phyloP scores from a whole-genome alignment of 2,797 vertebrate species.

The Lutjanus campechanus region DNA sequence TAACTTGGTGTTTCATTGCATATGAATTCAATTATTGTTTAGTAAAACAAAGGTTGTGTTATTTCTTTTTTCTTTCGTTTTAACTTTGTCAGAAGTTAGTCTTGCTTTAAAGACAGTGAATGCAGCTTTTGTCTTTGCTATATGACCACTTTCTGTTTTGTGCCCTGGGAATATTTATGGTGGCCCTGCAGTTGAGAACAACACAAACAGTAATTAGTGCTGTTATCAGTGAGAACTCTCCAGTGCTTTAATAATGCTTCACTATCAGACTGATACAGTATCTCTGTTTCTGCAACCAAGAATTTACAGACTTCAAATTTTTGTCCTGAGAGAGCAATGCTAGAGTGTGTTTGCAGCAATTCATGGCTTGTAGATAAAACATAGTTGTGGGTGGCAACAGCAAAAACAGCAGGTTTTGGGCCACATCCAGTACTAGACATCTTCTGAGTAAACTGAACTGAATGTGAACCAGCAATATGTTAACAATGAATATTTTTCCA shows the following conservation, averaged over 20 bases:
- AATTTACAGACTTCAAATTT: constrained; percentile 8
- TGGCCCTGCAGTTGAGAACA: constrained; percentile 7
- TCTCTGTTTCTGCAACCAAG: constrained; percentile 9
- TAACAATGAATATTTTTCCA: background rate
- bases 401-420: constrained; percentile 3
- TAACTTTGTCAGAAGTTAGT: background rate
- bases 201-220: constrained; percentile 26
- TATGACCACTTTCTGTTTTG: background rate
- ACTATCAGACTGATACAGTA: constrained; percentile 19
- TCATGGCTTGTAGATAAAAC: constrained; percentile 21
- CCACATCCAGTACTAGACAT: constrained; percentile 4
- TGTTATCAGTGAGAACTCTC: constrained; percentile 29
- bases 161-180: constrained; percentile 21
- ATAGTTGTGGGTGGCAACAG: constrained; percentile 16
- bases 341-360: constrained; percentile 1
- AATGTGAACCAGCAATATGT: background rate
- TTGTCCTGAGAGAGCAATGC: constrained; percentile 10
- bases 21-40: background rate
- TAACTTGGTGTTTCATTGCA: background rate
- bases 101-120: background rate
- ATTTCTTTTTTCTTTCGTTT: background rate
- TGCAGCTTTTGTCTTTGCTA: background rate
- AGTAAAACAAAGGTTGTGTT: background rate
- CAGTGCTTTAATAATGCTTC: constrained; percentile 22
- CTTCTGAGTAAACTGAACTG: constrained; percentile 7